Evolutionary conservation across 2,888 invertebrate species (phyloP).

Genomic region (Carabus problematicus): DNA sequence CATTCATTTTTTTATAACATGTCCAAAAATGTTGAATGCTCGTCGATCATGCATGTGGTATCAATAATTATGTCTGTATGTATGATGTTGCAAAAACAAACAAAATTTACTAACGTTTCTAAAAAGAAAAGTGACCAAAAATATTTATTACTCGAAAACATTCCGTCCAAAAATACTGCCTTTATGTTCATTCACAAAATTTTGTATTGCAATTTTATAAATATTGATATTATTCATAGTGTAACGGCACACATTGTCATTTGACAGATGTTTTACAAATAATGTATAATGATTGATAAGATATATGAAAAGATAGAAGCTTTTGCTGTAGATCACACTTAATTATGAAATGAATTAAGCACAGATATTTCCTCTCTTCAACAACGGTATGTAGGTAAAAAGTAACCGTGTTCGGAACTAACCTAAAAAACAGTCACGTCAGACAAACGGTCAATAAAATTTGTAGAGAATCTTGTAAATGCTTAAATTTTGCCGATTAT

Average conservation of each 20-base stretch:
- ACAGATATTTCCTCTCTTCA: too few species aligned
- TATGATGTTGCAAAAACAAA: neutral
- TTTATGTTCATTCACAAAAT: slow-evolving; percentile 13
- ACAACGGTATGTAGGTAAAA: too few species aligned
- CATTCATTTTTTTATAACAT: neutral
- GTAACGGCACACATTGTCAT: neutral
- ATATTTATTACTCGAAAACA: slow-evolving; percentile 9
- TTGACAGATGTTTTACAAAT: too few species aligned
- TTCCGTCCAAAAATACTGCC: slow-evolving; percentile 40
- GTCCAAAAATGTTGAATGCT: slow-evolving; percentile 9
- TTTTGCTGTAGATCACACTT: too few species aligned
- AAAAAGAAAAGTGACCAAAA: slow-evolving; percentile 11
- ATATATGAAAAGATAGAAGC: too few species aligned
- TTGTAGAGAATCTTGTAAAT: too few species aligned
- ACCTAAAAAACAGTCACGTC: too few species aligned
- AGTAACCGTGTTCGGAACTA: too few species aligned
- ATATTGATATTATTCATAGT: slow-evolving; percentile 4
- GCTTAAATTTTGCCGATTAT: too few species aligned
- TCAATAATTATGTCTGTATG: neutral
- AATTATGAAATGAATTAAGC: too few species aligned
- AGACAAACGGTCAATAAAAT: too few species aligned
- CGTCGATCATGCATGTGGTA: slow-evolving; percentile 4
- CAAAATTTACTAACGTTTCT: slow-evolving; percentile 8
- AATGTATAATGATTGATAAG: too few species aligned
- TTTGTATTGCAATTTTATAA: slow-evolving; percentile 37